Evolutionary conservation across 2,113 vertebrate species (phyloP), one percentile per base, ranked within the genome.

Genomic region (Lichenostomus cassidix): DNA sequence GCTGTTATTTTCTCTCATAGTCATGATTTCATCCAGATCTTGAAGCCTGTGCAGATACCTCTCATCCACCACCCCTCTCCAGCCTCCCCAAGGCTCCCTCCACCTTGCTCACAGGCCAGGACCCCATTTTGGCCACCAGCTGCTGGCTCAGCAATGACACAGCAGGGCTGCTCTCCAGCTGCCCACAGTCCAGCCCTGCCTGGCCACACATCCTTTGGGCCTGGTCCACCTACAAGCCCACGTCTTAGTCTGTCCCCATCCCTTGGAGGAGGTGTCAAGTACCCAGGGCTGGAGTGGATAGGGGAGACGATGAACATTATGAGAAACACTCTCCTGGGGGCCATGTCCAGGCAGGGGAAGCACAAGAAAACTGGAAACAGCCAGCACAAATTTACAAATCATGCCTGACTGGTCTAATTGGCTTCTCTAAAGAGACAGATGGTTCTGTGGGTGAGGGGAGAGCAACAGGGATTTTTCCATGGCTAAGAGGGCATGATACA

Each of bases 181-280:
- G 3, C 14, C 15, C 53, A 63, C 14, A 12, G 31, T 11, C 11
- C 27, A 53, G 12, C 5, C 16, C 16, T 33, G 4, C 18, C 47
- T 24, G 9, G 14, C 4, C 46, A 13, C 12, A 16, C 10, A 3
- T 25, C 15, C n/a, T 29, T 12, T 9, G 5, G 31, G 11, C 27
- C 3, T 4, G 59, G 7, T 19, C 29, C 18, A 25, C 9, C 11
- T 5, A 2, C 17, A n/a, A 41, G 35, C 14, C 12, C 10, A 5
- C 2, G 6, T 21, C 29, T 42, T 24, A 27, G 18, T 14, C 28
- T 28, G 10, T 69, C 21, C 10, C 53, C 6, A 5, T 5, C 7
- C 15, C 11, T 27, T 49, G 15, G 11, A 4, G 6, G 31, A 12
- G 2, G 0, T 37, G 16, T n/a, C 18, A 9, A 3, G 1, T 17